Percentiles rank a stretch among this genome's conserved stretches.
Conservation (phyloP, 1,140 invertebrate species). For the Asobara japonica region DNA sequence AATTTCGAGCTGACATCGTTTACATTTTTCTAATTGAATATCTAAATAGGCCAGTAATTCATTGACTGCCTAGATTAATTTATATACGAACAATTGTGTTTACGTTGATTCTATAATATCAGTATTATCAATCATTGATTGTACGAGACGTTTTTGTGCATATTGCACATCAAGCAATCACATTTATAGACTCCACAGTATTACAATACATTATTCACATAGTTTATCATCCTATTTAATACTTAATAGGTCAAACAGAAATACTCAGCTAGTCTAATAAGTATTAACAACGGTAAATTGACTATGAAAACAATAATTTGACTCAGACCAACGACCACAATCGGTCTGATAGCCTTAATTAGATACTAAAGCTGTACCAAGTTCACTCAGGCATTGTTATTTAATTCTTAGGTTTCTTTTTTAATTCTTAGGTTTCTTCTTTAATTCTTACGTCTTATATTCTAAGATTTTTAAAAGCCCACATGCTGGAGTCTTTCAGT, state of each 20-base stretch:
- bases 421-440: no score
- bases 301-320: neutral
- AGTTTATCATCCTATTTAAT: neutral
- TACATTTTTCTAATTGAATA: no score
- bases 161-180: conserved; percentile 50
- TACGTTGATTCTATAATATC: conserved; percentile 17
- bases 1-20: no score
- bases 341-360: conserved; percentile 9
- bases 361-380: conserved; percentile 38
- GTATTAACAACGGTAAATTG: neutral
- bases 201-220: neutral
- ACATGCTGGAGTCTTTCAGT: neutral
- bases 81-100: neutral
- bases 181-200: conserved; percentile 41
- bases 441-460: neutral
- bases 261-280: neutral
- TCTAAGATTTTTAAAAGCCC: neutral
- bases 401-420: no score
- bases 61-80: conserved; percentile 13
- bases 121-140: conserved; percentile 53
- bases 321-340: neutral
- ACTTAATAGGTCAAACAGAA: neutral
- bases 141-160: conserved; percentile 50
- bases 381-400: conserved; percentile 33
- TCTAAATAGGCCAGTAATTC: neutral